These are phyloP conservation scores for Drosophila meridionalis DNA, from an alignment of 2,888 invertebrate species.

Conservation along the genomic window DNA sequence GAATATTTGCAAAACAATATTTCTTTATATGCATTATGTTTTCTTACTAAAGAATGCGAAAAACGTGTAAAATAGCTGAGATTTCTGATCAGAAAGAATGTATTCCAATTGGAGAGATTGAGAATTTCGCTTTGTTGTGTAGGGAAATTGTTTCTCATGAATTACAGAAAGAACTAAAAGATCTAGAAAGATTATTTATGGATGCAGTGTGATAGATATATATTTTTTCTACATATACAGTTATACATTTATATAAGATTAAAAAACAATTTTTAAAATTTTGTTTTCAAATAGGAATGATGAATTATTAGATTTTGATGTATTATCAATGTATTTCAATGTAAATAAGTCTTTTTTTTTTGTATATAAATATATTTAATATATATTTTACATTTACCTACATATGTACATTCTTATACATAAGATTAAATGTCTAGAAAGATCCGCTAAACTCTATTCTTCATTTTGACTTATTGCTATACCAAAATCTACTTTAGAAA, in stretches of 20 bases:
- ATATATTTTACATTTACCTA: not conserved
- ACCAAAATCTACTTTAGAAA: not conserved
- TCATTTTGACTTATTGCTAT: not conserved
- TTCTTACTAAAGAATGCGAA: not conserved
- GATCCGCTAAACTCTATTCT: not conserved
- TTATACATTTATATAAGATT: no score
- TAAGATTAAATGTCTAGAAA: not conserved
- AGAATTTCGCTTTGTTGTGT: not conserved
- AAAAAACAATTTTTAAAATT: no score
- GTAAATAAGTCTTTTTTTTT: no score
- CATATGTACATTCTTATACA: not conserved
- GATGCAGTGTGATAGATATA: not conserved
- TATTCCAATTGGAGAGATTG: not conserved
- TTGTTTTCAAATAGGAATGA: no score
- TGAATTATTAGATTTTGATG: no score
- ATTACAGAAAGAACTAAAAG: not conserved
- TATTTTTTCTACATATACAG: no score
- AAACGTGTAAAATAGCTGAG: not conserved
- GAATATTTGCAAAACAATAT: conserved; percentile 5
- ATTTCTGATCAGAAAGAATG: conserved; percentile 3
- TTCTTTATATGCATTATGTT: not conserved
- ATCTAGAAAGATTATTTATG: not conserved
- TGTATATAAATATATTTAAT: no score
- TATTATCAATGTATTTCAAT: no score
- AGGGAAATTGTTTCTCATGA: not conserved